Evolutionary conservation across 2,888 invertebrate species (phyloP).

Genomic region (Tromatobia lineatoria): DNA sequence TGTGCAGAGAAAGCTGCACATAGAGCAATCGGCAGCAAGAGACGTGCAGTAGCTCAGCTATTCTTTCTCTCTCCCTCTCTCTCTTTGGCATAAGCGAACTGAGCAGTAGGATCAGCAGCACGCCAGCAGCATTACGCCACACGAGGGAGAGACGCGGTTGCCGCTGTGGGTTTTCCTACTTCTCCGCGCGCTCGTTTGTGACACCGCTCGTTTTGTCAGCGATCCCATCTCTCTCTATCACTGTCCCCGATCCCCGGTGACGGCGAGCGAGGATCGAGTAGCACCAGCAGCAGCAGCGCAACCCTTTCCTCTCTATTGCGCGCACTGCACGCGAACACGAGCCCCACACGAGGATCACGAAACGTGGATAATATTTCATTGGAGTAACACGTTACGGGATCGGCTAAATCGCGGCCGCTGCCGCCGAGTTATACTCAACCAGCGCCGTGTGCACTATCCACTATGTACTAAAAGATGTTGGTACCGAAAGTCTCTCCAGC

Average conservation of each 20-base stretch:
- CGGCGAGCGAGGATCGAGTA: slow-evolving; percentile 40
- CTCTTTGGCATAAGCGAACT: slow-evolving; percentile 27
- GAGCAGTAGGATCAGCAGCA: slow-evolving; percentile 40
- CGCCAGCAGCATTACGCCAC: slow-evolving; percentile 54
- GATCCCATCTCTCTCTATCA: slow-evolving; percentile 64
- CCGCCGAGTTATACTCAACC: neutral
- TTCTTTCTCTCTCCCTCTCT: slow-evolving; percentile 21
- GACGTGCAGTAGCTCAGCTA: slow-evolving; percentile 59
- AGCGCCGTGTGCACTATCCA: slow-evolving; percentile 37
- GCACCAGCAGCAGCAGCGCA: slow-evolving; percentile 19
- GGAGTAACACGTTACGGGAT: slow-evolving; percentile 66
- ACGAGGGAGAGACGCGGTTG: slow-evolving; percentile 42
- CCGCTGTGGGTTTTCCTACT: slow-evolving; percentile 45
- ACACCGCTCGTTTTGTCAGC: slow-evolving; percentile 69
- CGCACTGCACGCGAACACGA: slow-evolving; percentile 41
- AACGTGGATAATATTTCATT: slow-evolving; percentile 62
- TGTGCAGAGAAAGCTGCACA: slow-evolving; percentile 53
- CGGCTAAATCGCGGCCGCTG: slow-evolving; percentile 47
- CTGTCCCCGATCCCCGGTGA: slow-evolving; percentile 47
- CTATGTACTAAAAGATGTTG: slow-evolving; percentile 35
- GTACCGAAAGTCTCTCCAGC: slow-evolving; percentile 28
- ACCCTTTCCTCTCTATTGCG: slow-evolving; percentile 34
- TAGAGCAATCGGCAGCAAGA: slow-evolving; percentile 49
- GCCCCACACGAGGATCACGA: slow-evolving; percentile 45
- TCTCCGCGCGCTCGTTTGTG: slow-evolving; percentile 65